Evolutionary conservation across 1,140 invertebrate species (phyloP), one percentile per base, ranked within the genome.

Genomic region (Glossosoma conforme): DNA sequence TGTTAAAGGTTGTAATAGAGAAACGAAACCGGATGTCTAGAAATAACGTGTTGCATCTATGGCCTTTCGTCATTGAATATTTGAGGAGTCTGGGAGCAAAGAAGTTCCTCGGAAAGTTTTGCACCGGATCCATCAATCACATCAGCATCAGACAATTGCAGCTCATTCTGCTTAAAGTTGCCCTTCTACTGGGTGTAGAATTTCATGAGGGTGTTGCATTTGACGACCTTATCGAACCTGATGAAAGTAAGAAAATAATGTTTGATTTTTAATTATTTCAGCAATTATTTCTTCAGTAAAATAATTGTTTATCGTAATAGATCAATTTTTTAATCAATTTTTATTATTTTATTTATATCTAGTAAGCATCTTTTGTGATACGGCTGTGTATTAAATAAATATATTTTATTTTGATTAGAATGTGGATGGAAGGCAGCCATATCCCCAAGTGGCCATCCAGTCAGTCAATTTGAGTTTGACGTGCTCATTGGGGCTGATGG

Each of bases 91-190:
- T 99, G 3, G 97, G 94, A 11, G 96, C 95, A 28, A 99, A 99
- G 69, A 97, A 97, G 65, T 98, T 99, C 73, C 98, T 95, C 70
- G 95, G 95, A 8, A 98, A 98, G 75, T 99, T 99, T 70, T 99
- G 96, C 76, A 94, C 95, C 1, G 97, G 97, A 28, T 86, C 93
- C 42, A 98, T 98, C 53, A 95, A 98, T 73, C 95, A 98, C 70
- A 98, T 98, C 59, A 97, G 94, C 78, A 98, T 98, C 59, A 80
- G 94, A 35, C 93, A 97, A 65, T 69, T 98, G 38, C 95, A 98
- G 67, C 97, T 91, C 68, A 95, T 98, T 61, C 71, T 98, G 20
- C 72, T 97, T 40, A 99, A 99, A 79, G 91, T 97, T 32, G 91
- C 94, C 9, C 74, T 99, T 2, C 76, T 98, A 17, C 70, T 99